Evolutionary conservation across 1,140 invertebrate genomes (phyloP).

Genomic region (Drosophila busckii): DNA sequence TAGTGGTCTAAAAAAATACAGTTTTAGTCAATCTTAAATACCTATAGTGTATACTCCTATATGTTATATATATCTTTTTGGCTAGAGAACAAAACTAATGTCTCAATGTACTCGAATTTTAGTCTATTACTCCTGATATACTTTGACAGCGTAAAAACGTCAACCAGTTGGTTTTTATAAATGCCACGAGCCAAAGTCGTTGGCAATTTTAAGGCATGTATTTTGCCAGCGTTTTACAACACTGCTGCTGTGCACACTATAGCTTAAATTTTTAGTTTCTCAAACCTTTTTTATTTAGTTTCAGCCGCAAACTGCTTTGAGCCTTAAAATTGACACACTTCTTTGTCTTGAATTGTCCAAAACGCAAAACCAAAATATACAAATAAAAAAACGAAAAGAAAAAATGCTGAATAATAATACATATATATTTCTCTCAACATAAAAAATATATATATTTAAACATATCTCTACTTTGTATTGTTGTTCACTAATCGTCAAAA

Average conservation of each 20-base stretch:
- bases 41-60: neutral
- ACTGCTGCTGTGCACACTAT: neutral
- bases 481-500: slow-evolving; percentile 60
- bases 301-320: slow-evolving; percentile 20
- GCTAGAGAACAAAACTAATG: slow-evolving; percentile 55
- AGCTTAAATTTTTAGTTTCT: neutral
- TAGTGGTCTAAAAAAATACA: too few relatives aligned
- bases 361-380: slow-evolving; percentile 5
- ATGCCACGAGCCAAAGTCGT: slow-evolving; percentile 56
- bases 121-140: slow-evolving; percentile 79
- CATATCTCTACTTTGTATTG: slow-evolving; percentile 58
- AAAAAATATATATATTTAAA: slow-evolving; percentile 39
- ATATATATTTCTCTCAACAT: slow-evolving; percentile 16
- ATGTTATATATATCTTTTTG: slow-evolving; percentile 30
- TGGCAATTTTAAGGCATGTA: slow-evolving; percentile 76
- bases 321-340: slow-evolving; percentile 72
- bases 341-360: slow-evolving; percentile 62
- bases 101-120: slow-evolving; percentile 78
- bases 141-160: slow-evolving; percentile 72
- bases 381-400: slow-evolving; percentile 10
- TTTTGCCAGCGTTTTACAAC: slow-evolving; percentile 35
- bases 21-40: too few relatives aligned
- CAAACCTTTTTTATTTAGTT: too few relatives aligned
- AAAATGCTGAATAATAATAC: slow-evolving; percentile 16
- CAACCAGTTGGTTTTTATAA: slow-evolving; percentile 42